phyloP scores from a whole-genome alignment of 2,888 invertebrate genomes.

The Microctonus hyperodae region DNA sequence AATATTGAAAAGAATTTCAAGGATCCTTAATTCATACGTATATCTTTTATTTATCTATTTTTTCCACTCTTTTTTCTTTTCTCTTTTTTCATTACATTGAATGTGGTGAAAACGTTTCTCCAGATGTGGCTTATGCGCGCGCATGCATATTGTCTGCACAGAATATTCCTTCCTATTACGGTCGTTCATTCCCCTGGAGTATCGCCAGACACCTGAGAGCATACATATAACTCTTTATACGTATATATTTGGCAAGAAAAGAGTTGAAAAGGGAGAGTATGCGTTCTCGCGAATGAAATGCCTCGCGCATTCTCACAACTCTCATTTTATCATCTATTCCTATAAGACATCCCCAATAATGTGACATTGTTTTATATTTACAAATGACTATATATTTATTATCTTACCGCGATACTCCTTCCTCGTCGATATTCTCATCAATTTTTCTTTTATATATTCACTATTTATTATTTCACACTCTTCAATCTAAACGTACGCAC shows the following conservation, averaged over 20 bases:
- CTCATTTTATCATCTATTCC: too few relatives aligned
- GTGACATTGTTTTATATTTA: slow-evolving; percentile 24
- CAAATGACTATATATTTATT: neutral
- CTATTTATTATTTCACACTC: neutral
- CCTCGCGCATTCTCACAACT: neutral
- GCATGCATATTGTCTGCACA: neutral
- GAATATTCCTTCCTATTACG: slow-evolving; percentile 9
- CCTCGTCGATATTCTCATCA: neutral
- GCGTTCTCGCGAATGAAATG: slow-evolving; percentile 20
- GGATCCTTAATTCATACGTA: neutral
- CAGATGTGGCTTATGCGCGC: slow-evolving; percentile 18
- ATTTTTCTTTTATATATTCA: neutral
- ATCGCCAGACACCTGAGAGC: slow-evolving; percentile 29
- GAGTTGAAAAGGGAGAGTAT: slow-evolving; percentile 10
- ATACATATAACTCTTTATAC: neutral
- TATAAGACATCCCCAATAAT: neutral
- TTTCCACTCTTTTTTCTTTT: neutral
- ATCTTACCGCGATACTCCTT: neutral
- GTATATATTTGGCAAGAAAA: neutral
- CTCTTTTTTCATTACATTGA: slow-evolving; percentile 8
- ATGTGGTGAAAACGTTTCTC: slow-evolving; percentile 18
- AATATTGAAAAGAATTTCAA: neutral
- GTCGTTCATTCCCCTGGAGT: slow-evolving; percentile 26
- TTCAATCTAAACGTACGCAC: neutral
- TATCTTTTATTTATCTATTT: neutral